Evolutionary conservation across 2,888 invertebrate genomes (phyloP).

Genomic region (Pristionchus entomophagus): DNA sequence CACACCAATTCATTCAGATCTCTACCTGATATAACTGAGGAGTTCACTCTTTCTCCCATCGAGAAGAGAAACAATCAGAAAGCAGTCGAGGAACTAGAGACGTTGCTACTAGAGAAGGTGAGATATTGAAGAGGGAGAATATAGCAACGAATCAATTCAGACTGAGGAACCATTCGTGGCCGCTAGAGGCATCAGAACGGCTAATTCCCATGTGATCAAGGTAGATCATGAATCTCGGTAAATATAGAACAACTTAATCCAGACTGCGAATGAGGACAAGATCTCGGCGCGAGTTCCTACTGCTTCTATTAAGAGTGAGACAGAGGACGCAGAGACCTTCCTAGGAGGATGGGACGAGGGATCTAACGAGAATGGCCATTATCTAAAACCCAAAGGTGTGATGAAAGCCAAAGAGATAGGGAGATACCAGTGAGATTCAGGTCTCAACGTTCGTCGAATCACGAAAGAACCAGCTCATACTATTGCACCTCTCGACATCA

Average conservation of each 20-base stretch:
- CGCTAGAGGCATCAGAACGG: conserved; percentile 16
- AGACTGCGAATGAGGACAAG: background rate
- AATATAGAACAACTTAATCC: background rate
- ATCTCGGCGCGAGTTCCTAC: background rate
- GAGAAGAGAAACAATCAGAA: conserved; percentile 8
- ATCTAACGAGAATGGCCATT: background rate
- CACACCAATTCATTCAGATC: background rate
- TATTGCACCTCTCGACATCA: conserved; percentile 8
- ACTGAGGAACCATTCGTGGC: background rate
- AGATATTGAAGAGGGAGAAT: background rate
- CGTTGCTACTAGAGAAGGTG: background rate
- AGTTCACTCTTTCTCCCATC: conserved; percentile 35
- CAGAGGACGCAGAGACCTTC: conserved; percentile 26
- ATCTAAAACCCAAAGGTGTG: background rate
- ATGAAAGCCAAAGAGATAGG: background rate
- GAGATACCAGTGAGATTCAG: background rate
- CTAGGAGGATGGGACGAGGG: conserved; percentile 40
- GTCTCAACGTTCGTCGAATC: conserved; percentile 26
- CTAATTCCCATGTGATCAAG: background rate
- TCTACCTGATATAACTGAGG: conserved; percentile 1
- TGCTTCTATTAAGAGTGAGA: background rate
- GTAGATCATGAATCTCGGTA: background rate
- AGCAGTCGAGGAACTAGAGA: background rate
- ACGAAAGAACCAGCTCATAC: background rate
- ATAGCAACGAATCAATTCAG: background rate